Base-by-base conservation (phyloP, 1,140 invertebrate genomes). In the Drosophila orena region DNA sequence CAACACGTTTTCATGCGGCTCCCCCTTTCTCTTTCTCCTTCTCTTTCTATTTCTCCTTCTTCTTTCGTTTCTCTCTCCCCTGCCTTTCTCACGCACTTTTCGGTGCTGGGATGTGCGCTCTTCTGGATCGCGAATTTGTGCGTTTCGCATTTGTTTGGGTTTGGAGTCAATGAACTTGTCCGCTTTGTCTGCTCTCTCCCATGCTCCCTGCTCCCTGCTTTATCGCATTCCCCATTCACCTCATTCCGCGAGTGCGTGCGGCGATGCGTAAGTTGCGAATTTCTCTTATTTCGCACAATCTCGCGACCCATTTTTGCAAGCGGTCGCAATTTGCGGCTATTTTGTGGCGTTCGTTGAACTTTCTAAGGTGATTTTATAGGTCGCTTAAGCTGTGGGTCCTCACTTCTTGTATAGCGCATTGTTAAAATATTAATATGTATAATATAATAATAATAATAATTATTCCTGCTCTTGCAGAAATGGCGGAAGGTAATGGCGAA, bases 401-500 rank as follows among this genome's bases (percentile, higher is more conserved):
- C 10, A 35, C 11, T 34, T 3, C 11, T 34, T 3, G 4, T 35
- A 10, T 11, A 20, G 12, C 17, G 17, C 17, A 17, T 17, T 17
- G 0, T 17, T 17, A 17, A 17, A 17, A 17, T 17, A 17, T 17
- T 17, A 17, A 17, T 17, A 17, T 17, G 17, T 47, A 22, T 7
- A 20, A n/a, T n/a, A n/a, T n/a, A n/a, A n/a, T n/a, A n/a, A n/a
- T n/a, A n/a, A n/a, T n/a, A 24, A 24, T 24, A 24, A 24, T 22
- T 22, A 22, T 24, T 24, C 24, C 4, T 24, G 24, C 24, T 24
- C 3, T 90, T 90, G 55, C 81, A 93, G 95, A 94, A 95, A 97
- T 97, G 96, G 96, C 97, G 94, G 96, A 97, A 94, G 96, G 96
- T 93, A 97, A 97, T 95, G 96, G 96, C 94, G 96, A 97, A 95